Percentiles rank a stretch among this genome's conserved stretches.
Evolutionary conservation across 1,140 invertebrate species (phyloP).

Genomic region (Rhizoglyphus robini): DNA sequence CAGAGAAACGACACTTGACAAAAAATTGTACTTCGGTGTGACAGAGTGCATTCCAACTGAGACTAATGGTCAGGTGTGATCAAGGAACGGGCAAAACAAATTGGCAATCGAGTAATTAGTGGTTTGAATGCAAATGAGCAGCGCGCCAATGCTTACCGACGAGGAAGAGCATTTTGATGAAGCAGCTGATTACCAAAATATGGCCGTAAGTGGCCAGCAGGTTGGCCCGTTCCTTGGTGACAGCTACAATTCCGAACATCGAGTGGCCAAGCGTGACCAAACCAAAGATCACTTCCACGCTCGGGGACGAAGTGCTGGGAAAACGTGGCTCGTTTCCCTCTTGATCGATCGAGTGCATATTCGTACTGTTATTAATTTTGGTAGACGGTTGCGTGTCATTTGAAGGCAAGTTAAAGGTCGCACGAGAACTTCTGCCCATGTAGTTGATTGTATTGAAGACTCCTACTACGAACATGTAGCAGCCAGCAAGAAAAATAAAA

Average conservation of each 20-base stretch:
- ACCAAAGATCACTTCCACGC: constrained; percentile 10
- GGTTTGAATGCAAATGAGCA: no score
- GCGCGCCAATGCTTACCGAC: not conserved
- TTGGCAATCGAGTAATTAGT: not conserved
- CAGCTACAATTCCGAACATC: not conserved
- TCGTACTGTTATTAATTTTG: not conserved
- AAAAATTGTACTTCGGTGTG: not conserved
- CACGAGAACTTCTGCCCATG: not conserved
- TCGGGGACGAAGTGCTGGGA: constrained; percentile 5
- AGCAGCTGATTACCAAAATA: not conserved
- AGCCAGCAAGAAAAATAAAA: not conserved
- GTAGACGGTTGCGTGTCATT: not conserved
- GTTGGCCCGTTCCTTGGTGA: not conserved
- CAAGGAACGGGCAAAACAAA: no score
- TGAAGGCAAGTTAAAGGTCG: not conserved
- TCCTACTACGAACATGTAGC: not conserved
- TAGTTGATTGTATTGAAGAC: not conserved
- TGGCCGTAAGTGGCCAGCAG: constrained; percentile 3
- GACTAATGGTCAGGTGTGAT: not conserved
- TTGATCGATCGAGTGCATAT: not conserved
- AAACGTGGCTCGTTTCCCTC: not conserved
- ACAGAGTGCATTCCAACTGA: constrained; percentile 7
- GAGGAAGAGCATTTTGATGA: not conserved
- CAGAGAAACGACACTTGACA: not conserved
- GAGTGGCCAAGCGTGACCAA: not conserved